A percentile compares a stretch with the other conserved stretches of the same genome.
Evolutionary conservation across 1,140 invertebrate genomes (phyloP).

Genomic region (Trissolcus basalis): DNA sequence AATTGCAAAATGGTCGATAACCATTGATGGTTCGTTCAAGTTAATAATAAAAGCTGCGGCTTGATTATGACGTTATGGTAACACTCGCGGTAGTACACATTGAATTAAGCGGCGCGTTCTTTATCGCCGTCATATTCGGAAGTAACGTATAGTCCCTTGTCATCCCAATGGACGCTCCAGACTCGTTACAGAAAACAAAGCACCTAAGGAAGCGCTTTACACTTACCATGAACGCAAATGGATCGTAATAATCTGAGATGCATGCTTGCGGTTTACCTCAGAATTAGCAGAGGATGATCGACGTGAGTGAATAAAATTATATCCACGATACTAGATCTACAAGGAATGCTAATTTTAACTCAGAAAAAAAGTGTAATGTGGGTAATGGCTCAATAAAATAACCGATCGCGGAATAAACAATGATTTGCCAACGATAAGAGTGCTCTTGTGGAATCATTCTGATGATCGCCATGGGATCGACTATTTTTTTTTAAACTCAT

Average conservation of each 20-base stretch:
- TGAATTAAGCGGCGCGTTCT: slow-evolving; percentile 39
- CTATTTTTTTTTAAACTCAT: slow-evolving; percentile 58
- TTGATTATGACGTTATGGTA: slow-evolving; percentile 10
- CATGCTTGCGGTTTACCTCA: slow-evolving; percentile 65
- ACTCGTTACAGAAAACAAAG: slow-evolving; percentile 68
- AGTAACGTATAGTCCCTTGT: slow-evolving; percentile 64
- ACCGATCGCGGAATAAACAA: slow-evolving; percentile 10
- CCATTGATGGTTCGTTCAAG: no score
- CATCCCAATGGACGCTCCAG: slow-evolving; percentile 56
- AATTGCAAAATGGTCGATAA: no score
- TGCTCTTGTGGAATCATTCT: neutral
- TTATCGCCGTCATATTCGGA: slow-evolving; percentile 35
- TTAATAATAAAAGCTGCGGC: neutral
- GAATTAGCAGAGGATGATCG: slow-evolving; percentile 64
- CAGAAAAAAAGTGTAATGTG: slow-evolving; percentile 17
- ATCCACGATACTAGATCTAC: slow-evolving; percentile 10
- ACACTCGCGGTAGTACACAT: slow-evolving; percentile 28
- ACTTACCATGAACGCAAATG: slow-evolving; percentile 61
- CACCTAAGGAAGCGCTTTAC: slow-evolving; percentile 63
- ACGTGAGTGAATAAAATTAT: slow-evolving; percentile 32
- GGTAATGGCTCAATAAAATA: slow-evolving; percentile 20
- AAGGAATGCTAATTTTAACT: slow-evolving; percentile 22
- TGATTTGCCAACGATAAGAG: slow-evolving; percentile 13
- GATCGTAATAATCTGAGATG: slow-evolving; percentile 57
- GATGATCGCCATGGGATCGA: slow-evolving; percentile 12